Base-by-base conservation (phyloP, 2,797 vertebrate species). In the Mastacembelus armatus region DNA sequence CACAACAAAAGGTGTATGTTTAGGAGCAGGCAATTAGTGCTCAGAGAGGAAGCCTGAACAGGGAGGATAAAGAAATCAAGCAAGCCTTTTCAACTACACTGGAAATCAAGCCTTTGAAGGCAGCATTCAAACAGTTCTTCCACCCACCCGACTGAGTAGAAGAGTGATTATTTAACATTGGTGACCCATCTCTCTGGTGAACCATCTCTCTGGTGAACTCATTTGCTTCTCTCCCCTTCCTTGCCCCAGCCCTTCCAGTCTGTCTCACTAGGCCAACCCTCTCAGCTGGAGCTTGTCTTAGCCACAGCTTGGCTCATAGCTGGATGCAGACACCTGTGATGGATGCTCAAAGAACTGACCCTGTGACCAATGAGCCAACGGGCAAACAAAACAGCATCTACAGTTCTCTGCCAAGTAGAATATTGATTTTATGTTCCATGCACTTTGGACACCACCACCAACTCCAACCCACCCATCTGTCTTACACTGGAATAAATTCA, bases 351-450 rank as follows among this genome's bases (percentile, higher is more conserved):
- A 87, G 85, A 88, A 81, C 60, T 86, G 90, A 92, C 89, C 86
- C 66, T 10, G 1, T 81, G 89, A 89, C 92, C 87, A 54, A 70
- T 65, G 82, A 85, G 80, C 91, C 81, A 83, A 83, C 74, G 73
- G 88, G 88, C 88, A 87, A 87, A 92, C 88, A 91, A 83, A 78
- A 71, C 66, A 73, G 76, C 74, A 39, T 88, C 85, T 90, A 88
- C 91, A 88, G 84, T 90, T 85, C 86, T 89, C 85, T 92, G 91
- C 90, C 91, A 91, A 86, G 88, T 70, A 71, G 80, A 92, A 88
- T 94, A 94, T 94, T 90, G 92, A 94, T 94, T 92, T 90, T 61
- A 62, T 83, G 88, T 91, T 93, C 78, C 51, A 52, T 85, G 81
- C 81, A 84, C 62, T 86, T 83, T 88, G 83, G 81, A 86, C 73